phyloP scores from a whole-genome alignment of 2,797 vertebrate species.

The Gymnopithys bicolor region DNA sequence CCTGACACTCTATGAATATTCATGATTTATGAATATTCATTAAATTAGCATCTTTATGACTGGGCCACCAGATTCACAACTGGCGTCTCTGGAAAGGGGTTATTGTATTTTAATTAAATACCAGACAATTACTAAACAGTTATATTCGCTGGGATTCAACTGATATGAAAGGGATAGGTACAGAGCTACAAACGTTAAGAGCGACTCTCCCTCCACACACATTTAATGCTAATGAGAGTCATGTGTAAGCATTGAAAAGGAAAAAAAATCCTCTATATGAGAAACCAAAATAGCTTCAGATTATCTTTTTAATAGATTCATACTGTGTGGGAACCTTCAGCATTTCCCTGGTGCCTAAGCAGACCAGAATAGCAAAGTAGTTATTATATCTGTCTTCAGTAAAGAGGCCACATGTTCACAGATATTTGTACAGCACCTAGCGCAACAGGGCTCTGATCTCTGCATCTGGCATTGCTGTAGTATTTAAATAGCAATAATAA shows the following conservation, averaged over 20 bases:
- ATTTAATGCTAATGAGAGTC: conserved; percentile 75
- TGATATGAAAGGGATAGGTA: conserved; percentile 67
- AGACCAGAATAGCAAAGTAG: conserved; percentile 75
- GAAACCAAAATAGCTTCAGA: conserved; percentile 75
- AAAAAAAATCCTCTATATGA: conserved; percentile 57
- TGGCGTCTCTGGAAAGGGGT: conserved; percentile 73
- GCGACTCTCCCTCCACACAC: conserved; percentile 46
- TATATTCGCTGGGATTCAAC: conserved; percentile 66
- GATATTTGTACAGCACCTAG: conserved; percentile 65
- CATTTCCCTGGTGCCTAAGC: conserved; percentile 73
- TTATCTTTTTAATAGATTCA: conserved; percentile 78
- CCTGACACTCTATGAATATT: conserved; percentile 75
- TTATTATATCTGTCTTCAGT: conserved; percentile 74
- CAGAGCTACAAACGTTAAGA: conserved; percentile 57
- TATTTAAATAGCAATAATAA: conserved; percentile 67
- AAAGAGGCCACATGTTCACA: conserved; percentile 65
- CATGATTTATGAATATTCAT: conserved; percentile 79
- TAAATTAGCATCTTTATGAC: conserved; percentile 77
- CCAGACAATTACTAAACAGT: conserved; percentile 75
- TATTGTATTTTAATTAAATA: conserved; percentile 79
- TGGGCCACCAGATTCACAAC: conserved; percentile 77
- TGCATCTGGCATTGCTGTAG: conserved; percentile 55
- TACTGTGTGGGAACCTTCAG: conserved; percentile 76
- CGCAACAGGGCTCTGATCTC: conserved; percentile 48
- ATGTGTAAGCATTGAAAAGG: conserved; percentile 67